Conservation (phyloP, 2,888 invertebrate genomes). For the Euzophera pinguis region DNA sequence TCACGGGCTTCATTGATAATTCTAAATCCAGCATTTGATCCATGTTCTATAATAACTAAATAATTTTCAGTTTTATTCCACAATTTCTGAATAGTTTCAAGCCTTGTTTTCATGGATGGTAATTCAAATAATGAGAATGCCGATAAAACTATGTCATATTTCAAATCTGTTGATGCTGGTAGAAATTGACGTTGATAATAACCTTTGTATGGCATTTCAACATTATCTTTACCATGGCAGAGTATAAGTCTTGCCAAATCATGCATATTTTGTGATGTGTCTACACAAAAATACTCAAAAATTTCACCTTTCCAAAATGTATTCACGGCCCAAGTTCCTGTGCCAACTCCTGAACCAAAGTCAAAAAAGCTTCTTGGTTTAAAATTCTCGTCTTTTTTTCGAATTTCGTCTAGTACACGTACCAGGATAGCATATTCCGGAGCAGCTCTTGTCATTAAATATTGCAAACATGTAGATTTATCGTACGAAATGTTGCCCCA, state of each 20-base stretch:
- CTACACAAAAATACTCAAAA: slow-evolving; percentile 92
- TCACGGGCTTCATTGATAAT: slow-evolving; percentile 92
- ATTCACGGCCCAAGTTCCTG: slow-evolving; percentile 91
- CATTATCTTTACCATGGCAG: slow-evolving; percentile 82
- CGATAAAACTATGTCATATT: slow-evolving; percentile 89
- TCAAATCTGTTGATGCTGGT: slow-evolving; percentile 81
- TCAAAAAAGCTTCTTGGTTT: slow-evolving; percentile 90
- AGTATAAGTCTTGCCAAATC: slow-evolving; percentile 87
- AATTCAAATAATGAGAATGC: slow-evolving; percentile 91
- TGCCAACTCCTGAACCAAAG: slow-evolving; percentile 95
- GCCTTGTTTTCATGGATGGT: slow-evolving; percentile 81
- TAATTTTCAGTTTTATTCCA: slow-evolving; percentile 93
- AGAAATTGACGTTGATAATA: slow-evolving; percentile 90
- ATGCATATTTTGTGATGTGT: slow-evolving; percentile 89
- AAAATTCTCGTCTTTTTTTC: slow-evolving; percentile 81
- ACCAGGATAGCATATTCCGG: slow-evolving; percentile 87
- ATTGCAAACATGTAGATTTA: slow-evolving; percentile 81
- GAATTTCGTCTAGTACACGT: slow-evolving; percentile 87
- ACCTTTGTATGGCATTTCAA: slow-evolving; percentile 78
- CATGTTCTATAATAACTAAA: slow-evolving; percentile 91
- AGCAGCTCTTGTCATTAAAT: slow-evolving; percentile 85
- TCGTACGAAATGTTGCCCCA: slow-evolving; percentile 89
- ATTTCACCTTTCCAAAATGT: slow-evolving; percentile 85
- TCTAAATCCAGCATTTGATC: slow-evolving; percentile 89
- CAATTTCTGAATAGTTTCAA: slow-evolving; percentile 85